Evolutionary conservation across 2,113 vertebrate species (phyloP).

Genomic region (Lonchura striata): DNA sequence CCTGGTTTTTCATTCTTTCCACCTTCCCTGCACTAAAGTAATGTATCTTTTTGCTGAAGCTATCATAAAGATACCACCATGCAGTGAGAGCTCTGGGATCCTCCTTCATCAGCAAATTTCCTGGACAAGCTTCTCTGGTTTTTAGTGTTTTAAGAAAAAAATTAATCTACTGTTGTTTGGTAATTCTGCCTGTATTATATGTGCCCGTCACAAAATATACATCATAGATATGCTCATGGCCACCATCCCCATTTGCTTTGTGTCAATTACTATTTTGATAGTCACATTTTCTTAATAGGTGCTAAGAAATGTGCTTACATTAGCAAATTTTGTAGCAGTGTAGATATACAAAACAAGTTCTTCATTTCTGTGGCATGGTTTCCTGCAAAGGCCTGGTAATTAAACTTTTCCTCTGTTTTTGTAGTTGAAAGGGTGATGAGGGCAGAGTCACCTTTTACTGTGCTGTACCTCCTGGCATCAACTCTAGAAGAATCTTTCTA

Average conservation of each 20-base stretch:
- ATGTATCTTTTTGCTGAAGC: background rate
- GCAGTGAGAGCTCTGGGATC: background rate
- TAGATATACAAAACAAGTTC: background rate
- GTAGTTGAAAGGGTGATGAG: background rate
- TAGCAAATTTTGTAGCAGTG: background rate
- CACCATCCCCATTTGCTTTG: background rate
- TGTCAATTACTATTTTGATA: background rate
- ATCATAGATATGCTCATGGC: rapidly evolving
- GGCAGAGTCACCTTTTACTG: background rate
- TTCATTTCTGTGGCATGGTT: background rate
- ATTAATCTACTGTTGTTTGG: background rate
- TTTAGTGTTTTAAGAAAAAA: background rate
- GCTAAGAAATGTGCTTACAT: background rate
- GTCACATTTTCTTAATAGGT: background rate
- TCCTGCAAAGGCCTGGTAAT: background rate
- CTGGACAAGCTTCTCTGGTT: background rate
- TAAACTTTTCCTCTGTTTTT: background rate
- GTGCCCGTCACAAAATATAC: rapidly evolving
- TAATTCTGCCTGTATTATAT: background rate
- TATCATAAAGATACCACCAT: background rate
- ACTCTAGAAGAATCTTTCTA: background rate
- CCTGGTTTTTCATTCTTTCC: background rate
- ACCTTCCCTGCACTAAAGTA: background rate
- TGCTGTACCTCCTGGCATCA: background rate
- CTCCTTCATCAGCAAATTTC: background rate